Evolutionary conservation across 2,888 invertebrate species (phyloP).

Genomic region (Buathra laborator): DNA sequence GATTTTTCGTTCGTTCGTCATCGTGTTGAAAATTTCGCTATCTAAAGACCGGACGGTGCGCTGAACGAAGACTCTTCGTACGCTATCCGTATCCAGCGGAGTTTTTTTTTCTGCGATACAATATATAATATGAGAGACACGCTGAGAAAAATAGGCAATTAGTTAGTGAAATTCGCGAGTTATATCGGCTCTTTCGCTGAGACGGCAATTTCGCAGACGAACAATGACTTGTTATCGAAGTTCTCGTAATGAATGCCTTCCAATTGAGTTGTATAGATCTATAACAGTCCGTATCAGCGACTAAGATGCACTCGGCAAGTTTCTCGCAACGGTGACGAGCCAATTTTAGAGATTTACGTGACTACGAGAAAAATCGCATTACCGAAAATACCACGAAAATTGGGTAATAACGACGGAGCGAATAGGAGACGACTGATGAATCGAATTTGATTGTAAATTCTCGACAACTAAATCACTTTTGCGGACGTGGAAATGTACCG

Average conservation of each 20-base stretch:
- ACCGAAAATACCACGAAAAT: too few species aligned
- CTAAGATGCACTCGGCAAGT: background rate
- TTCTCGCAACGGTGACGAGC: background rate
- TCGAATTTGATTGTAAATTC: too few species aligned
- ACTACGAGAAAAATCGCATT: too few species aligned
- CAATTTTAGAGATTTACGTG: too few species aligned
- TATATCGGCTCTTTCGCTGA: background rate
- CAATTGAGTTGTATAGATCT: background rate
- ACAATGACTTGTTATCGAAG: background rate
- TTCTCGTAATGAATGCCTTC: background rate
- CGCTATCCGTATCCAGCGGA: background rate
- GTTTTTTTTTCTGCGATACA: background rate
- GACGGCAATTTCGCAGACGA: background rate
- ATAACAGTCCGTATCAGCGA: background rate
- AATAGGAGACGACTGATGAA: too few species aligned
- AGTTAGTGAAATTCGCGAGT: background rate
- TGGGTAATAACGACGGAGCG: too few species aligned
- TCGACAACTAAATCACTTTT: too few species aligned
- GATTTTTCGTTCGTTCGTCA: background rate
- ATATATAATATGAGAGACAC: background rate
- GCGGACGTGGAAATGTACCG: too few species aligned
- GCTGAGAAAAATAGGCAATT: background rate
- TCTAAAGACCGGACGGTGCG: background rate
- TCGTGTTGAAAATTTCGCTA: background rate
- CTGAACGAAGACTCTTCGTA: background rate